Base-by-base conservation (phyloP, 2,797 vertebrate genomes). In the Apogon hyalosoma region DNA sequence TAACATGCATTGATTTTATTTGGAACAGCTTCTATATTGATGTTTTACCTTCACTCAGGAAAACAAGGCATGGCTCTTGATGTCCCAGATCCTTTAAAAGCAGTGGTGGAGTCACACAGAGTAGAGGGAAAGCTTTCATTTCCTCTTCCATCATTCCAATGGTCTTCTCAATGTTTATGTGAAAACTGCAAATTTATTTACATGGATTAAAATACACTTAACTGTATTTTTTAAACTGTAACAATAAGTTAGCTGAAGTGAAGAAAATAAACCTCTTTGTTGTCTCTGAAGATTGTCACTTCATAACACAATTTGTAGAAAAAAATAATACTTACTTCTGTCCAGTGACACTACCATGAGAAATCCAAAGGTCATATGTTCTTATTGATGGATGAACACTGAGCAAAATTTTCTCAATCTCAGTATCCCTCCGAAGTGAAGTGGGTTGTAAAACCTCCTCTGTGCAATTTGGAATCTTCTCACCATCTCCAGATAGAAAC, bases 391-490 rank as follows among this genome's bases (percentile, higher is more conserved):
- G 50, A 60, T 42, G 86, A 59, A 84, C 53, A 80, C 90, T 86
- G 49, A 92, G 85, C 62, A 92, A 38, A n/a, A 92, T 64, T 45
- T 83, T 92, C 64, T 90, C 88, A 14, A 90, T 36, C 47, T 86
- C 69, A 7, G 3, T 72, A 13, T 70, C 84, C 83, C 67, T 87
- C 55, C 62, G 42, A 2, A 90, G 18, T 7, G 88, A 89, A 5
- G 69, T 73, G 48, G 73, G 71, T 16, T 0, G 45, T 9, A 90
- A 70, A 7, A 55, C 41, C 16, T 66, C 24, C 16, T 81, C 72
- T 10, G 62, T 79, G 80, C 87, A 91, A 43, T 87, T 88, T 69
- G 89, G 89, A 59, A 92, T 89, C 8, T 71, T 86, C 18, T 78
- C 78, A 43, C 58, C 82, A 72, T 84, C 91, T 92, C 4, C 9